Percentiles rank a stretch among this genome's conserved stretches.
Evolutionary conservation across 2,113 vertebrate genomes (phyloP).

Genomic region (Probosciger aterrimus): DNA sequence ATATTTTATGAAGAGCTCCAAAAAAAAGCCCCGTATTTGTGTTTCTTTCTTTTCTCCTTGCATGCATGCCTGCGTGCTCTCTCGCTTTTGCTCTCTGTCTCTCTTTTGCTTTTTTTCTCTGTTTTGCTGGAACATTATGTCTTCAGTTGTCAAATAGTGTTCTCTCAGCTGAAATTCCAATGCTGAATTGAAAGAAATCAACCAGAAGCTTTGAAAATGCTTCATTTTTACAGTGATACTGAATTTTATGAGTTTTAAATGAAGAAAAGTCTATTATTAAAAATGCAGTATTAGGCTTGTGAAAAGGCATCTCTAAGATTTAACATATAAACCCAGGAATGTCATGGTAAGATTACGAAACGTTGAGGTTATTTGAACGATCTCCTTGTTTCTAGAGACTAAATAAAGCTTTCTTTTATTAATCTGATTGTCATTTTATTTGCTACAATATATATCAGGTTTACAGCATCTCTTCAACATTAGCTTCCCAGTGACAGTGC

Average conservation of each 20-base stretch:
- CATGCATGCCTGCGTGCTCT: not conserved
- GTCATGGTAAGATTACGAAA: not conserved
- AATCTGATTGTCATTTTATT: slow-evolving; percentile 21
- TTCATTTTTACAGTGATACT: slow-evolving; percentile 18
- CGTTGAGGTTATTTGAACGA: not conserved
- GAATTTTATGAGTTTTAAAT: not conserved
- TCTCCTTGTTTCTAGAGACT: not conserved
- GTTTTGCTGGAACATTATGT: slow-evolving; percentile 1
- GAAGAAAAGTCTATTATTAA: not conserved
- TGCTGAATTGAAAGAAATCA: slow-evolving; percentile 47
- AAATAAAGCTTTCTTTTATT: not conserved
- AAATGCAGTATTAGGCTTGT: not conserved
- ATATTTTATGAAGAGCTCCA: slow-evolving; percentile 13
- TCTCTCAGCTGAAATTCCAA: slow-evolving; percentile 43
- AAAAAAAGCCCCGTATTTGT: not conserved
- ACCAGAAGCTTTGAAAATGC: slow-evolving; percentile 31
- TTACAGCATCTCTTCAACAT: slow-evolving; percentile 22
- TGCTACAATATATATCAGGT: not conserved
- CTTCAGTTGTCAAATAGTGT: slow-evolving; percentile 54
- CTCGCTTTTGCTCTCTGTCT: not conserved
- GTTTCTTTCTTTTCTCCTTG: slow-evolving; percentile 8
- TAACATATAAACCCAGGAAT: not conserved
- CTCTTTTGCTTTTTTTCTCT: not conserved
- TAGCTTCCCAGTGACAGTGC: not conserved
- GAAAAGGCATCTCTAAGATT: not conserved